These are phyloP conservation scores for Apteryx owenii DNA, from an alignment of 2,113 vertebrate genomes.

Conservation along the genomic window DNA sequence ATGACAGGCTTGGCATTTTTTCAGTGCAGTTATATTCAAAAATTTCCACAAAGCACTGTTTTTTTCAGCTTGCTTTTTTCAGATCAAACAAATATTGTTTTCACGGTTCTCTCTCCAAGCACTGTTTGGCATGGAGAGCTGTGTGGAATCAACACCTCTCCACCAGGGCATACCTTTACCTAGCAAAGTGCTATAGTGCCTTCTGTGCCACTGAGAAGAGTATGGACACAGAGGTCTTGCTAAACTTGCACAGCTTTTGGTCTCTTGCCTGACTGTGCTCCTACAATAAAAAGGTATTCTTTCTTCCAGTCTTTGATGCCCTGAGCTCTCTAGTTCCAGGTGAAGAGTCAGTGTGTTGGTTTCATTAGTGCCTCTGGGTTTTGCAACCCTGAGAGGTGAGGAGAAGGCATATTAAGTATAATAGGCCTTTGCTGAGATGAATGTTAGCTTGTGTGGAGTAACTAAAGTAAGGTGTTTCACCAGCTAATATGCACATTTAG, in stretches of 20 bases:
- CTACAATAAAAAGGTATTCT: background rate
- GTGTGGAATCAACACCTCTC: background rate
- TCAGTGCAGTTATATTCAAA: background rate
- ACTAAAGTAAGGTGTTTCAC: background rate
- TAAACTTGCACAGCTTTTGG: background rate
- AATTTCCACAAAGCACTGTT: background rate
- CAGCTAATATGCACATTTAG: constrained; percentile 50
- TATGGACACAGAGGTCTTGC: background rate
- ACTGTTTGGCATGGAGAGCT: background rate
- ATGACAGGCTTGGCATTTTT: background rate
- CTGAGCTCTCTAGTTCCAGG: background rate
- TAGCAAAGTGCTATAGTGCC: background rate
- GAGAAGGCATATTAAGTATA: background rate
- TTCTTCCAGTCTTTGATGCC: background rate
- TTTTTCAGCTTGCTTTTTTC: background rate
- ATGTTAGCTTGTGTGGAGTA: background rate
- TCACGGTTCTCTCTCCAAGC: background rate
- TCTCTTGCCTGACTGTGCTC: background rate
- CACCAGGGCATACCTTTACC: background rate
- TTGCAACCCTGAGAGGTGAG: background rate
- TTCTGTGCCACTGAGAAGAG: background rate
- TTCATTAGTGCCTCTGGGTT: background rate
- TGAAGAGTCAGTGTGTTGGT: background rate
- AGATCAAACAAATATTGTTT: background rate
- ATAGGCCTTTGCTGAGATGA: constrained; percentile 21